Base-by-base conservation (phyloP, 2,113 vertebrate species). In the Hyla sarda region DNA sequence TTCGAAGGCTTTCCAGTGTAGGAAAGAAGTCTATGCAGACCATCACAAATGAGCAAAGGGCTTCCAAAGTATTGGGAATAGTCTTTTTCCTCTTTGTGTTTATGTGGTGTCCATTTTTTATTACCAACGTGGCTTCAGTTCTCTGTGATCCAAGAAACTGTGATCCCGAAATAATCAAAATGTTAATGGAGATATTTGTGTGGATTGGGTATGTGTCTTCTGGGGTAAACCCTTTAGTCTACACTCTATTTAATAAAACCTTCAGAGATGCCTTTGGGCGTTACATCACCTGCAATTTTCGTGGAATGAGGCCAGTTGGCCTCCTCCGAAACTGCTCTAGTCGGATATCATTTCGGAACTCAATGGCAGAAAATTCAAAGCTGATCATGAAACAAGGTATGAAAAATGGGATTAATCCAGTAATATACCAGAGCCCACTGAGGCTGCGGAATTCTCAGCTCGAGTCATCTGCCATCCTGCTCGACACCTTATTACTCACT, bases 101-200 rank as follows among this genome's bases (percentile, higher is more conserved):
- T 85, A 99, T 99, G 98, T 99, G 98, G 98, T 98, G 97, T 84
- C 98, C 98, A 0, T 99, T 99, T 90, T 99, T 99, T 88, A 97
- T 99, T 78, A 99, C 98, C 77, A 99, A 99, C 21, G 87, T 99
- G 89, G 96, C 96, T 48, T 96, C 95, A 14, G 98, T 94, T 81
- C 92, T 99, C 52, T 99, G 98, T 90, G 76, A 54, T 21, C 62
- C 78, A 50, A 90, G 93, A 56, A 95, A 93, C 86, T 99, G 98
- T 65, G 93, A 94, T 6, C 58, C 89, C 74, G 89, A 90, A 5
- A 80, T 96, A 45, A 95, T 99, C 14, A 90, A 92, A 75, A 95
- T 89, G 62, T 95, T 99, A 30, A 94, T 99, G 94, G 97, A 97
- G 87, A 95, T 99, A 91, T 99, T 99, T 90, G 97, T 97, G 71